Evolutionary conservation across 2,113 vertebrate genomes (phyloP).

Genomic region (Uria lomvia): DNA sequence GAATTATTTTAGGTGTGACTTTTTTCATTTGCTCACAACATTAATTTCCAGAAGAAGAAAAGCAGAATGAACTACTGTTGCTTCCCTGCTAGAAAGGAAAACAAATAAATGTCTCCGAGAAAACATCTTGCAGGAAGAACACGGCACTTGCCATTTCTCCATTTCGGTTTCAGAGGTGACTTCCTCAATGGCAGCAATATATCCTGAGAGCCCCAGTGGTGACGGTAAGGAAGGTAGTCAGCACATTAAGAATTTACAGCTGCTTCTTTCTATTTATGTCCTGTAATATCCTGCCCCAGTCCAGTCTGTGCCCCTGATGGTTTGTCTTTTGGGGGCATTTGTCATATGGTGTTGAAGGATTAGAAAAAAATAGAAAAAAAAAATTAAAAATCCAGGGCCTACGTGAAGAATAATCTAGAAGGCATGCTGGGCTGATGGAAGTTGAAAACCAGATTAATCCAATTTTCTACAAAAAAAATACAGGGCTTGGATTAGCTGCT

Average conservation of each 20-base stretch:
- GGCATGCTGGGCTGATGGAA: neutral
- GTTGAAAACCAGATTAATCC: neutral
- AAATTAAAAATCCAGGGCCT: neutral
- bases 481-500: neutral
- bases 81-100: neutral
- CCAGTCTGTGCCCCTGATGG: neutral
- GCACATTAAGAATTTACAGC: neutral
- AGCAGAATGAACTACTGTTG: neutral
- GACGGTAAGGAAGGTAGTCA: neutral
- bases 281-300: neutral
- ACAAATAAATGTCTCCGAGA: neutral
- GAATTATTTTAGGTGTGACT: conserved; percentile 12
- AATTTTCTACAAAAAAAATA: neutral
- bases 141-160: neutral
- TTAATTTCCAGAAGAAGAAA: neutral
- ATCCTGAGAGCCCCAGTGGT: neutral
- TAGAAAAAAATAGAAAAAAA: neutral
- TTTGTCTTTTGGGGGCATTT: neutral
- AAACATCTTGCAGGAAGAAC: neutral
- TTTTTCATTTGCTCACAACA: conserved; percentile 20
- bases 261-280: neutral
- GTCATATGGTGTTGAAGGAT: neutral
- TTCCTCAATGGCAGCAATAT: neutral
- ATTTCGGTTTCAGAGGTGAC: neutral
- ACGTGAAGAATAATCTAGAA: neutral